Evolutionary conservation across 2,113 vertebrate genomes (phyloP).

Genomic region (Gymnorhina tibicen): DNA sequence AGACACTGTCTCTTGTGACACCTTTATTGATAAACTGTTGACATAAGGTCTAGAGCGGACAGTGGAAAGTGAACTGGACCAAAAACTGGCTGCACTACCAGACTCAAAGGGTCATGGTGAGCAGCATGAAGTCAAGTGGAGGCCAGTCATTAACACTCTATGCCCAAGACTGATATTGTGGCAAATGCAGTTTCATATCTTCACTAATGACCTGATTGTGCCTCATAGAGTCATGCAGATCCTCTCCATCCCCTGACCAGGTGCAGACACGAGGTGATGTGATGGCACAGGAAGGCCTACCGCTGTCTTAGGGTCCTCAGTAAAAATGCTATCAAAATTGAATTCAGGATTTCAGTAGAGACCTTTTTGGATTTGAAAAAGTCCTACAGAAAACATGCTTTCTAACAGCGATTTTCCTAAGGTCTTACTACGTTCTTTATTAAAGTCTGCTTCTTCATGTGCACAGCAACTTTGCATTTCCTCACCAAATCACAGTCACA

Average conservation of each 20-base stretch:
- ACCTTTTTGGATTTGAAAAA: neutral
- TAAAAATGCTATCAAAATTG: neutral
- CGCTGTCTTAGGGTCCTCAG: neutral
- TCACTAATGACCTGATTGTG: neutral
- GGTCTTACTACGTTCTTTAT: neutral
- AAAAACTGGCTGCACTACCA: neutral
- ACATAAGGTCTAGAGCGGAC: neutral
- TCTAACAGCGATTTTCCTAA: neutral
- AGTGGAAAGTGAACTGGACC: neutral
- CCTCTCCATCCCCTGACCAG: neutral
- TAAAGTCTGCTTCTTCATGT: neutral
- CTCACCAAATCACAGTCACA: neutral
- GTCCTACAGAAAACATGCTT: neutral
- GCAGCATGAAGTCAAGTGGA: neutral
- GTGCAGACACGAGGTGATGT: neutral
- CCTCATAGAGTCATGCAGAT: neutral
- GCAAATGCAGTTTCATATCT: neutral
- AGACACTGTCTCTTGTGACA: neutral
- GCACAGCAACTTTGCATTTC: neutral
- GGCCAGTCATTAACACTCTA: neutral
- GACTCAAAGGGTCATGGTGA: neutral
- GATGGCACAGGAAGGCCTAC: neutral
- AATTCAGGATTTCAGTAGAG: neutral
- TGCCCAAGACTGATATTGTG: neutral
- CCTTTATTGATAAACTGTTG: neutral